Evolutionary conservation across 2,797 vertebrate species (phyloP).

Genomic region (Melanotaenia maccullochi): DNA sequence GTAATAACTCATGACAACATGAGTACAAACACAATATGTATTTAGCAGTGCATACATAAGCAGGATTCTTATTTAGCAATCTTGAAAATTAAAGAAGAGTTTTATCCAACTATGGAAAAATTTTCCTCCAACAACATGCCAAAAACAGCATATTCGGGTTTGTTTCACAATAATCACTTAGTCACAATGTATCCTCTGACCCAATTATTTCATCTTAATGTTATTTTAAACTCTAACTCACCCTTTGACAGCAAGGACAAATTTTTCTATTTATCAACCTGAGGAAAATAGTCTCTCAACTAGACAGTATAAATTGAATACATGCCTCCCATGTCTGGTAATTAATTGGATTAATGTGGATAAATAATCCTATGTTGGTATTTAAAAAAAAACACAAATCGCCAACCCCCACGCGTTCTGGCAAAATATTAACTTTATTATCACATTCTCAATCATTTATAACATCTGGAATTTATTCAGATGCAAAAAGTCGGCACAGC

Average conservation of each 20-base stretch:
- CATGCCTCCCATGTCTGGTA: constrained; percentile 27
- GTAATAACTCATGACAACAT: constrained; percentile 57
- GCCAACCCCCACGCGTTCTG: not conserved
- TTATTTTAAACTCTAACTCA: constrained; percentile 67
- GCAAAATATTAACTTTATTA: not conserved
- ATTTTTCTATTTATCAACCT: constrained; percentile 42
- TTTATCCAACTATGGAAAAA: constrained; percentile 60
- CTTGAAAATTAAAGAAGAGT: constrained; percentile 47
- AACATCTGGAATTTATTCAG: not conserved
- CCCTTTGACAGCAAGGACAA: constrained; percentile 52
- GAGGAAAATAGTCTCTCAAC: constrained; percentile 29
- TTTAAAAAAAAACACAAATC: not conserved
- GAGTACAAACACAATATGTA: constrained; percentile 53
- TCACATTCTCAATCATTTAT: not conserved
- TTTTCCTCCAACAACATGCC: constrained; percentile 42
- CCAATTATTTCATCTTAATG: constrained; percentile 60
- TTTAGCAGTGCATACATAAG: constrained; percentile 58
- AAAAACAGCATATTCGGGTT: constrained; percentile 51
- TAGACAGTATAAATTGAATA: constrained; percentile 45
- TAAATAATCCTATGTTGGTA: constrained; percentile 3
- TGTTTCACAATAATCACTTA: constrained; percentile 62
- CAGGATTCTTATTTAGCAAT: constrained; percentile 59
- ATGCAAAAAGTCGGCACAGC: not conserved
- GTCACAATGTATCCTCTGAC: constrained; percentile 48
- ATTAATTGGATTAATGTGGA: constrained; percentile 12